A percentile compares a stretch with the other conserved stretches of the same genome.
Evolutionary conservation across 2,113 vertebrate species (phyloP).

Genomic region (Scomber colias): DNA sequence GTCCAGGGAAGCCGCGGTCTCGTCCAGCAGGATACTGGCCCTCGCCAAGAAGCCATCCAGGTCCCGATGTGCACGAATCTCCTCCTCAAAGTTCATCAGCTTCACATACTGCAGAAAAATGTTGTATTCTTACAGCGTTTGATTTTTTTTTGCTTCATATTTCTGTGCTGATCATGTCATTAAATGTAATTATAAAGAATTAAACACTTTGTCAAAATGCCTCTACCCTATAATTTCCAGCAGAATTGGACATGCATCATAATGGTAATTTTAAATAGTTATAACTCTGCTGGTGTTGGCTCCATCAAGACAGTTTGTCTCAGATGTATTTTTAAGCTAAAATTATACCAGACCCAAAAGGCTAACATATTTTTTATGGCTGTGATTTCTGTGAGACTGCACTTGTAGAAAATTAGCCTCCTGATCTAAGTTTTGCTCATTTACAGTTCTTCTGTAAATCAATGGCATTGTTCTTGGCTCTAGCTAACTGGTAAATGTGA

Average conservation of each 20-base stretch:
- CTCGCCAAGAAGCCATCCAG: slow-evolving; percentile 93
- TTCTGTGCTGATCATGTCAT: neutral
- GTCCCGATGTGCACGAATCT: slow-evolving; percentile 94
- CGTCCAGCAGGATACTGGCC: slow-evolving; percentile 94
- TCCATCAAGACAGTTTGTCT: too few relatives aligned
- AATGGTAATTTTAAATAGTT: neutral
- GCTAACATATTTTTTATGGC: too few relatives aligned
- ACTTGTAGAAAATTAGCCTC: too few relatives aligned
- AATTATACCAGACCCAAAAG: neutral
- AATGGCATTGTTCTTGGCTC: too few relatives aligned
- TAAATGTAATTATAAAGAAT: neutral
- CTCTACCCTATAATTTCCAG: neutral
- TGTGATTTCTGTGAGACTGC: neutral
- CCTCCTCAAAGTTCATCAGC: slow-evolving; percentile 98
- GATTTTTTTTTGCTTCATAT: neutral
- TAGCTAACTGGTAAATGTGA: too few relatives aligned
- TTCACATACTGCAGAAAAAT: slow-evolving; percentile 91
- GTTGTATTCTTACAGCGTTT: neutral
- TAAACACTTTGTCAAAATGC: neutral
- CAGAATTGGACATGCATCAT: neutral
- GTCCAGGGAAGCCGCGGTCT: slow-evolving; percentile 93
- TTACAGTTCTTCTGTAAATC: too few relatives aligned
- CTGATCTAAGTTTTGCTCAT: too few relatives aligned
- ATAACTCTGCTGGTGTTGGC: neutral
- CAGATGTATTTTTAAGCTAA: neutral